Base-by-base conservation (phyloP, 2,113 vertebrate species). In the Gadus macrocephalus region DNA sequence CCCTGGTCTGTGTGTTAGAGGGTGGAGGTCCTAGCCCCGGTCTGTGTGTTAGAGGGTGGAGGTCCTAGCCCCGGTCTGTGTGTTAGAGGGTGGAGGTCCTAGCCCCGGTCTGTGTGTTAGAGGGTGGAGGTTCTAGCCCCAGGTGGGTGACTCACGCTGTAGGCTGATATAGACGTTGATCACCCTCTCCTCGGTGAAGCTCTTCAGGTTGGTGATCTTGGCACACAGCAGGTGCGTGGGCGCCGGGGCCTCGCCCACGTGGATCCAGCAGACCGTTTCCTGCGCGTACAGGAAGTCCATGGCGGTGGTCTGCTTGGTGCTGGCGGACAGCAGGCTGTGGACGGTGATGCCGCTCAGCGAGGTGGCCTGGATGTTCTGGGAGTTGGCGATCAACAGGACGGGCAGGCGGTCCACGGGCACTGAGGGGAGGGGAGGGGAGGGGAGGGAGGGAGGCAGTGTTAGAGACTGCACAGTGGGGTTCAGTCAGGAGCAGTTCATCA, bases 141-240 rank as follows among this genome's bases (percentile, higher is more conserved):
- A 31, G 31, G 31, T 17, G 42, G 35, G 27, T 72, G 12, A 95
- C 97, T 98, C 90, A 99, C 97, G 94, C 86, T 99, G 95, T 15
- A 99, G 88, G 76, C 95, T 99, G 84, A 98, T 93, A 27, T 97
- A 97, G 83, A 98, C 96, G 90, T 99, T 98, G 90, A 98, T 94
- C 83, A 92, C 89, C 20, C 93, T 86, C 77, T 98, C 96, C 0
- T 98, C 96, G 9, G 93, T 92, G 0, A 98, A 97, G 69, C 93
- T 93, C 87, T 98, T 98, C 70, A 98, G 91, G 80, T 95, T 95
- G 2, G 95, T 93, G 83, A 99, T 96, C 85, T 91, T 95, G 89
- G 96, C 96, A 25, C 97, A 98, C 81, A 97, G 97, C 61, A 98
- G 93, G 79, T 95, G 79, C 0, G 96, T 98, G 78, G 94, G 94